Base-by-base conservation (phyloP, 2,797 vertebrate species). In the Tauraco hartlaubi region DNA sequence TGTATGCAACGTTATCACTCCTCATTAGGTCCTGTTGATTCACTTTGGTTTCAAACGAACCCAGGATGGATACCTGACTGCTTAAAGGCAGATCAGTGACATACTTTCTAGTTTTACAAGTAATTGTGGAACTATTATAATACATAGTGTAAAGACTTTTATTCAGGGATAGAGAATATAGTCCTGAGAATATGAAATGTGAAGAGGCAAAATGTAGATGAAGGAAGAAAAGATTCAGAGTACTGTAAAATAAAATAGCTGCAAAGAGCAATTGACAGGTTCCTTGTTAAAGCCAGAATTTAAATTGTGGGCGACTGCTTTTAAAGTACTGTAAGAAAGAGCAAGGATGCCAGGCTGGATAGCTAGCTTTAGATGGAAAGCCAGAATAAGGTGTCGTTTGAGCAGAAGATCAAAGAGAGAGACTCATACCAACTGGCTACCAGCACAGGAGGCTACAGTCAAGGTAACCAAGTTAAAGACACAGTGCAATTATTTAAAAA, bases 321-420 rank as follows among this genome's bases (percentile, higher is more conserved):
- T 85, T 69, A 72, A 95, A 92, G 46, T 44, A 73, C 31, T 33
- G 12, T 75, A 92, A 74, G 58, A 88, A 94, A 85, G 59, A 89
- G 58, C 28, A 84, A 55, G n/a, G 46, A 55, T 77, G 54, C 58
- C 89, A 92, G 49, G 37, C 21, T 90, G 81, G 19, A 89, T 62
- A 91, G 59, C 33, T 85, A 78, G 41, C 75, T 83, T 75, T 94
- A 93, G 55, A 73, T 35, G 22, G 58, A 78, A 94, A 84, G 66
- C 54, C 87, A 96, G 66, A 91, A 88, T 76, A 96, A 78, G 62
- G 85, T 95, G 51, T 58, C 88, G 80, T 69, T 88, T 84, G 58
- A 92, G 79, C 18, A 63, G 31, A 76, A 79, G 67, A 87, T 91
- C 86, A 95, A 93, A 95, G 55, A 85, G 39, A 79, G 9, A 7